A percentile compares a stretch with the other conserved stretches of the same genome.
These are phyloP conservation scores for Xerus rutilus DNA, from an alignment of 2,797 vertebrate species.

Conservation along the genomic window DNA sequence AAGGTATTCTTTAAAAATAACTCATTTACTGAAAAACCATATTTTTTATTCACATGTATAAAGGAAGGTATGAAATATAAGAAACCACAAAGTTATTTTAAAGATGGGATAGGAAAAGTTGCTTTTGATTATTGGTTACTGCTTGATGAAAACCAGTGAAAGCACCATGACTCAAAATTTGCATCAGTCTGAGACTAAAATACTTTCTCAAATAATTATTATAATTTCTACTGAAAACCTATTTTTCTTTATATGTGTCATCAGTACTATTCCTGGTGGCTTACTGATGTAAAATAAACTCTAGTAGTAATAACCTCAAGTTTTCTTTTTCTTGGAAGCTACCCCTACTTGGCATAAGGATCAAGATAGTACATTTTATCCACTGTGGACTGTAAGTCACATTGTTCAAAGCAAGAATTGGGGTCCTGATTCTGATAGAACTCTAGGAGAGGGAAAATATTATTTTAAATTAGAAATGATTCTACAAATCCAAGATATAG, in stretches of 20 bases:
- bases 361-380: not conserved
- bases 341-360: not conserved
- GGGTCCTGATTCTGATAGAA: not conserved
- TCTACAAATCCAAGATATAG: not conserved
- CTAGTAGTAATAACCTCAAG: not conserved
- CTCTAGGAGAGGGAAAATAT: not conserved
- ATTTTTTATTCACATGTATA: not conserved
- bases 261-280: not conserved
- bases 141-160: not conserved
- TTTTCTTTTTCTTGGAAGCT: not conserved
- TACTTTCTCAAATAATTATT: not conserved
- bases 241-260: not conserved
- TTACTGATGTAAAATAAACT: not conserved
- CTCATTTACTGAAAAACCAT: not conserved
- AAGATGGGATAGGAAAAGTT: not conserved
- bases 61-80: not conserved
- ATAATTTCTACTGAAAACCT: constrained; percentile 51
- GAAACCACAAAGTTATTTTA: not conserved
- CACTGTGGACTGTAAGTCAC: not conserved
- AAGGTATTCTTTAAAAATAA: constrained; percentile 16
- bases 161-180: not conserved
- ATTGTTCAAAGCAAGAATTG: not conserved
- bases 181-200: not conserved
- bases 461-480: constrained; percentile 41
- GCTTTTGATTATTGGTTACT: not conserved